A percentile compares a stretch with the other conserved stretches of the same genome.
Conservation (phyloP, 2,888 invertebrate genomes). For the Nemapogon koenigi region DNA sequence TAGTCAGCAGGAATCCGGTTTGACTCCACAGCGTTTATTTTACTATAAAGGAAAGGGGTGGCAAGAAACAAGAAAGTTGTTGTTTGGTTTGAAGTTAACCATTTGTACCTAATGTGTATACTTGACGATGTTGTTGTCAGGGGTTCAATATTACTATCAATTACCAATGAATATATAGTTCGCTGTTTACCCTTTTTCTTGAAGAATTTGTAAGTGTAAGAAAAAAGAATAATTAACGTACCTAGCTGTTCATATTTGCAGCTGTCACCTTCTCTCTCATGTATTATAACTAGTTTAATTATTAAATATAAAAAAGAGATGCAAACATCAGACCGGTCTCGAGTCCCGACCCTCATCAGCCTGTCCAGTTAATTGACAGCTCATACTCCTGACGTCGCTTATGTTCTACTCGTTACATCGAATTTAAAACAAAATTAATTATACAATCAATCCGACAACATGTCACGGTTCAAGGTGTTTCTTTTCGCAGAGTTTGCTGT, state of each 20-base stretch:
- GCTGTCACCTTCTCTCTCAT: too few relatives aligned
- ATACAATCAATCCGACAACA: conserved; percentile 56
- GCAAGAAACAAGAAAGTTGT: too few relatives aligned
- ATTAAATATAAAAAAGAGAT: conserved; percentile 3
- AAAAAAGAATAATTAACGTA: too few relatives aligned
- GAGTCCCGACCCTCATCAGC: conserved; percentile 39
- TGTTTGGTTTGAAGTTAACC: too few relatives aligned
- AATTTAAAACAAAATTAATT: conserved; percentile 59
- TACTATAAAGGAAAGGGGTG: background rate
- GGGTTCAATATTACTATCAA: too few relatives aligned
- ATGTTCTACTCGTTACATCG: conserved; percentile 34
- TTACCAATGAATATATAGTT: too few relatives aligned
- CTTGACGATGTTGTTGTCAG: too few relatives aligned
- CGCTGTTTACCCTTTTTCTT: too few relatives aligned
- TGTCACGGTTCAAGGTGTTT: conserved; percentile 57
- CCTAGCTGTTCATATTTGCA: too few relatives aligned
- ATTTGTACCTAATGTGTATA: too few relatives aligned
- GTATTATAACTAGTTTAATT: background rate
- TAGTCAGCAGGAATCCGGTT: conserved; percentile 9
- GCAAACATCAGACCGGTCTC: conserved; percentile 30
- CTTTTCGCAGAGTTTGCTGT: conserved; percentile 57
- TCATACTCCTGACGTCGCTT: conserved; percentile 36
- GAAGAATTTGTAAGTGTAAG: too few relatives aligned
- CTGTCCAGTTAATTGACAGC: conserved; percentile 59
- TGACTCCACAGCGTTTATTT: background rate